Evolutionary conservation across 2,888 invertebrate species (phyloP).

Genomic region (Axea sp.): DNA sequence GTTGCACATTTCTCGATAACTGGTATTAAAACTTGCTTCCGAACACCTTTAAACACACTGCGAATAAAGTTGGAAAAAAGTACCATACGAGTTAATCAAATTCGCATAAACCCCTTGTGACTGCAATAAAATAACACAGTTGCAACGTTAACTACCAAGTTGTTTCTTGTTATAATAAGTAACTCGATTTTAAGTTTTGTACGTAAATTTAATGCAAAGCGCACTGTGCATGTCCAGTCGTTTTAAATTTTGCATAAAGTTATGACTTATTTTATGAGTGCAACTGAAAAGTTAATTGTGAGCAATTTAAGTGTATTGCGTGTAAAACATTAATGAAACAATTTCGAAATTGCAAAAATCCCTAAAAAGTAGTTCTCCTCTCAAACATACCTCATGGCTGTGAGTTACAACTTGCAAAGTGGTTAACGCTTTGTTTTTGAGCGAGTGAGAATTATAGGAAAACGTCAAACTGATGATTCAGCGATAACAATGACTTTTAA

Average conservation of each 20-base stretch:
- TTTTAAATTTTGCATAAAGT: slow-evolving; percentile 49
- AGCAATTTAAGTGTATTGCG: slow-evolving; percentile 12
- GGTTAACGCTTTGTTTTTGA: too few species aligned
- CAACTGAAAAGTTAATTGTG: slow-evolving; percentile 27
- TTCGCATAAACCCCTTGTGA: slow-evolving; percentile 16
- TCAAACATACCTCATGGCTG: too few species aligned
- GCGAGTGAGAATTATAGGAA: too few species aligned
- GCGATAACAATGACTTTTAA: too few species aligned
- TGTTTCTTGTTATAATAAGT: slow-evolving; percentile 45
- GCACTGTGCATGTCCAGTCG: slow-evolving; percentile 41
- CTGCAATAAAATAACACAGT: slow-evolving; percentile 25
- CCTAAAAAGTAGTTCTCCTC: too few species aligned
- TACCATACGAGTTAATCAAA: slow-evolving; percentile 16
- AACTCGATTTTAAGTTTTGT: slow-evolving; percentile 53
- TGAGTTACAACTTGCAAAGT: too few species aligned
- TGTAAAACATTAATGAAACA: slow-evolving; percentile 6
- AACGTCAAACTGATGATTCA: too few species aligned
- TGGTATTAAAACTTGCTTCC: too few species aligned
- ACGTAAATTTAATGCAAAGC: slow-evolving; percentile 35
- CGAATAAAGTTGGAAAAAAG: neutral
- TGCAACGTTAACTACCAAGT: slow-evolving; percentile 39
- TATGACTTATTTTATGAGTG: slow-evolving; percentile 23
- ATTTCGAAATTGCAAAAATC: neutral
- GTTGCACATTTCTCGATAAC: too few species aligned
- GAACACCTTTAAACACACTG: too few species aligned